These are phyloP conservation scores for Chelmon rostratus DNA, from an alignment of 2,797 vertebrate species.

Conservation along the genomic window DNA sequence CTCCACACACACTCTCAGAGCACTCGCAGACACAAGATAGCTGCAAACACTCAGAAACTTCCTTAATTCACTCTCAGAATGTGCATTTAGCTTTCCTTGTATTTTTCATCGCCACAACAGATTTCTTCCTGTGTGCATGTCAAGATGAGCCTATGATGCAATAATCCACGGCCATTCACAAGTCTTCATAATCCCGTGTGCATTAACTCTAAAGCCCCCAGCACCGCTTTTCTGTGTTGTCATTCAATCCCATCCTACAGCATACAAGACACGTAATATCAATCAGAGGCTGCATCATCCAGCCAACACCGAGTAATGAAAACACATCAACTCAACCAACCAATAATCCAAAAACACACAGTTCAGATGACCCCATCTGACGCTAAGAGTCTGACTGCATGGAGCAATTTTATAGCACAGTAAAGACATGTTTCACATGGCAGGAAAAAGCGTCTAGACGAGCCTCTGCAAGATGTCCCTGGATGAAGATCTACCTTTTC, in stretches of 20 bases:
- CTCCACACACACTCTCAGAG: constrained; percentile 4
- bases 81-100: constrained; percentile 20
- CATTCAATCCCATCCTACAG: constrained; percentile 67
- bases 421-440: not conserved
- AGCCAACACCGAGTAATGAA: constrained; percentile 47
- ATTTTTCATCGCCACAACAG: constrained; percentile 41
- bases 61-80: not conserved
- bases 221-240: constrained; percentile 61
- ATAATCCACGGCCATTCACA: constrained; percentile 80
- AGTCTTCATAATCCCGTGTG: constrained; percentile 78
- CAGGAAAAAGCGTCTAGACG: constrained; percentile 10
- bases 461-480: constrained; percentile 8
- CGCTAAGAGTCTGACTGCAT: constrained; percentile 4
- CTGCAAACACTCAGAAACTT: not conserved
- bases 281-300: constrained; percentile 64
- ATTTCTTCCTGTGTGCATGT: constrained; percentile 64
- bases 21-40: not conserved
- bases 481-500: constrained; percentile 4
- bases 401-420: constrained; percentile 10
- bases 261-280: constrained; percentile 67
- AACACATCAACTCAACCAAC: constrained; percentile 47
- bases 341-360: constrained; percentile 63
- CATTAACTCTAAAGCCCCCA: constrained; percentile 74
- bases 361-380: constrained; percentile 35
- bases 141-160: constrained; percentile 72